phyloP scores from a whole-genome alignment of 2,888 invertebrate genomes.

The Hypercompe scribonia region DNA sequence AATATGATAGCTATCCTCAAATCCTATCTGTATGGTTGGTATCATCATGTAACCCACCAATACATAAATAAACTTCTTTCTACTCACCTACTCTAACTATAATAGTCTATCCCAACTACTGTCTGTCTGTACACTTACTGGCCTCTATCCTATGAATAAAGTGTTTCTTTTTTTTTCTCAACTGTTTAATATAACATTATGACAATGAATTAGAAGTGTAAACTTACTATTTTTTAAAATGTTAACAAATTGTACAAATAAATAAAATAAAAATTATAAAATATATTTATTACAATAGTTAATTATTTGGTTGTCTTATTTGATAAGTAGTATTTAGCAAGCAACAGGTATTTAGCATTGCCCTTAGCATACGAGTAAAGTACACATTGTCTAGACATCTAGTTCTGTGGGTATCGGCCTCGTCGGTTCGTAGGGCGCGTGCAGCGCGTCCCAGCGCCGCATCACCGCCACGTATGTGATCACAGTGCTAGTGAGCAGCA shows the following conservation, averaged over 20 bases:
- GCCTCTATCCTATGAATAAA: not conserved
- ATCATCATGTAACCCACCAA: too few relatives aligned
- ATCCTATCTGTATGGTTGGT: not conserved
- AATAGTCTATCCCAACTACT: not conserved
- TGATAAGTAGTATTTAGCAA: not conserved
- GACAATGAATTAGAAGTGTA: conserved; percentile 28
- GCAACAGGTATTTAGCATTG: not conserved
- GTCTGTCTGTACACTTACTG: not conserved
- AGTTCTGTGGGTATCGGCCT: conserved; percentile 15
- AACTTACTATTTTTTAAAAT: conserved; percentile 16
- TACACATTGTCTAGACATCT: conserved; percentile 15
- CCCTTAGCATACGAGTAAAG: not conserved
- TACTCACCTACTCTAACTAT: not conserved
- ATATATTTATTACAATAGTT: conserved; percentile 17
- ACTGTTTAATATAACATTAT: not conserved
- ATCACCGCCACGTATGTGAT: conserved; percentile 59
- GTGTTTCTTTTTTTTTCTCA: not conserved
- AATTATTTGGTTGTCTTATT: conserved; percentile 3
- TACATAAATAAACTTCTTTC: too few relatives aligned
- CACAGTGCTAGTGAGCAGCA: conserved; percentile 60
- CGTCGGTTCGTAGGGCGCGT: conserved; percentile 30
- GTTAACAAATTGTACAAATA: conserved; percentile 50
- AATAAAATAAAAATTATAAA: too few relatives aligned
- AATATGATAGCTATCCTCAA: not conserved
- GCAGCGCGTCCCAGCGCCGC: conserved; percentile 59